Percentiles rank a stretch among this genome's conserved stretches.
phyloP scores from a whole-genome alignment of 2,797 vertebrate species.

The Cryptoprocta ferox region DNA sequence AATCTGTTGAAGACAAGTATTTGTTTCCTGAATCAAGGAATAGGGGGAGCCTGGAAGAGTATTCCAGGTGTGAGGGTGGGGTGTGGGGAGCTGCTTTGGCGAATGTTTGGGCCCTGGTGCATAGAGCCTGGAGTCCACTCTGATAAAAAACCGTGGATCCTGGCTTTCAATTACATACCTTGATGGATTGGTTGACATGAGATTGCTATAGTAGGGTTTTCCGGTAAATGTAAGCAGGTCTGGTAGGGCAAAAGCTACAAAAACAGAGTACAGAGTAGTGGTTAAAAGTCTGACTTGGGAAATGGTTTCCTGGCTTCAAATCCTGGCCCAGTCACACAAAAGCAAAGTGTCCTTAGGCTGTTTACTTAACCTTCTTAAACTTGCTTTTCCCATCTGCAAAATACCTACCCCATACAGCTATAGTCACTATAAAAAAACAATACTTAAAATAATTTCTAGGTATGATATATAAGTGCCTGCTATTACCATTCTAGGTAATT shows the following conservation, averaged over 20 bases:
- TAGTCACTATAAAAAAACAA: neutral
- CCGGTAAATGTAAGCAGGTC: neutral
- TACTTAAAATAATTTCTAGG: neutral
- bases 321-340: neutral
- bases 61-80: neutral
- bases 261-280: neutral
- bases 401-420: neutral
- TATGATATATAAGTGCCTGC: neutral
- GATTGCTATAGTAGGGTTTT: neutral
- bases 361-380: neutral
- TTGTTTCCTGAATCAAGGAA: neutral
- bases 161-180: neutral
- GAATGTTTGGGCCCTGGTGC: neutral
- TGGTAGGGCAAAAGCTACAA: neutral
- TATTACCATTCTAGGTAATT: neutral
- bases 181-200: neutral
- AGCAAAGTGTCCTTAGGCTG: neutral
- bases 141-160: neutral
- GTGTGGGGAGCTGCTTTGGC: neutral
- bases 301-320: neutral
- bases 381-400: slow-evolving; percentile 20
- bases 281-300: neutral
- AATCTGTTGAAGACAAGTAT: neutral
- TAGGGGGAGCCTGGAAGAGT: neutral
- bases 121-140: neutral